Base-by-base conservation (phyloP, 2,113 vertebrate species). In the Anhinga anhinga region DNA sequence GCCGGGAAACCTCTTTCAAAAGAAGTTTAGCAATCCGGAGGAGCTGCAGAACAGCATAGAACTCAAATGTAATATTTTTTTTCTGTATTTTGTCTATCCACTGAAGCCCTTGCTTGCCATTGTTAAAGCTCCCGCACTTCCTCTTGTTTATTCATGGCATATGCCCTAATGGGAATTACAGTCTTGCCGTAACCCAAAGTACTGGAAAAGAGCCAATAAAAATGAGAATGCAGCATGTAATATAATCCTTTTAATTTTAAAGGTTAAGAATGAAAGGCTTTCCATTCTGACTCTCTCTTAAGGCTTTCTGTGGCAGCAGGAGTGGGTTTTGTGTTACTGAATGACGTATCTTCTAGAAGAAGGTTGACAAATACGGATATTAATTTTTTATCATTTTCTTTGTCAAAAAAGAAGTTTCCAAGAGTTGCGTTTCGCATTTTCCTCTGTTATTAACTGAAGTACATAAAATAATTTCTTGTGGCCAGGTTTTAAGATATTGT, bases 11-110 rank as follows among this genome's bases (percentile, higher is more conserved):
- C 58, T 82, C 58, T 92, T 91, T 82, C 66, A 71, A 17, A 52
- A 55, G 4, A 62, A 67, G 49, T 27, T 15, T 5, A 67, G 55
- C 42, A 74, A 78, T 42, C 1, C 7, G 0, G 93, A 95, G 38
- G 95, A 94, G n/a, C 40, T 16, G 49, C 96, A 94, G 90, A 93
- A 59, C 4, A 49, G 78, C 66, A 61, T 73, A 27, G 98, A 97
- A 90, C 77, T 97, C 61, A 98, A 97, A 98, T 98, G 98, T 98
- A 98, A 97, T 65, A 17, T 20, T 73, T 88, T 82, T 74, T 38
- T 70, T 7, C 32, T 93, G 3, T 70, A 10, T 56, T 67, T 81
- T 81, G 47, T 88, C 50, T 70, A 81, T 59, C 52, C 74, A 14
- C 13, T 53, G 47, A 69, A 74, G 29, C 36, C 12, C 36, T 73